Conservation (phyloP, 2,888 invertebrate genomes). For the Cinara cedri region DNA sequence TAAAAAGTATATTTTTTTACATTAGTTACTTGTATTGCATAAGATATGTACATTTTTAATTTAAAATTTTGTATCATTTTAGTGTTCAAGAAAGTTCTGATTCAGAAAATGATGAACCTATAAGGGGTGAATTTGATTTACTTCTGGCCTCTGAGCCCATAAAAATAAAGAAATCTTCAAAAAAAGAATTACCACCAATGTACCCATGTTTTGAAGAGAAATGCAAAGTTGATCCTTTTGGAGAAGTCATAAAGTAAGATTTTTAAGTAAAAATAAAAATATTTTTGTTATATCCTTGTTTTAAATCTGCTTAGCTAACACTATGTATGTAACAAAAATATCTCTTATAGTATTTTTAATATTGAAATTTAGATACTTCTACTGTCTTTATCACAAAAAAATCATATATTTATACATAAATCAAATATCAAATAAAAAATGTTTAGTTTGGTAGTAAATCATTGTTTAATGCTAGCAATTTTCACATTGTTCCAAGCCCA, state of each 20-base stretch:
- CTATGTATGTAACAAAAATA: too few relatives aligned
- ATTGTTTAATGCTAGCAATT: too few relatives aligned
- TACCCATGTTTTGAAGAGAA: conserved; percentile 93
- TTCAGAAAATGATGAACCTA: conserved; percentile 82
- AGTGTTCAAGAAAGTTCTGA: conserved; percentile 70
- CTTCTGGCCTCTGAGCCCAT: conserved; percentile 77
- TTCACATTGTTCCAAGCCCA: too few relatives aligned
- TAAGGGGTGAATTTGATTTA: conserved; percentile 84
- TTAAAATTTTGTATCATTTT: background rate
- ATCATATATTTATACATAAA: too few relatives aligned
- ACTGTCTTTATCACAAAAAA: too few relatives aligned
- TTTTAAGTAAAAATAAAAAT: too few relatives aligned
- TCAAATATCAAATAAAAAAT: too few relatives aligned
- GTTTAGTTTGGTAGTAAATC: too few relatives aligned
- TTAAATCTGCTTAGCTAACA: too few relatives aligned
- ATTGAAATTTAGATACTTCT: too few relatives aligned
- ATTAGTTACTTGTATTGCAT: background rate
- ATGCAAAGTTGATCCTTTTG: conserved; percentile 92
- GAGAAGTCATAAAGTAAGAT: conserved; percentile 85
- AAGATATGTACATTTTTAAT: background rate
- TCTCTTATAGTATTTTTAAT: too few relatives aligned
- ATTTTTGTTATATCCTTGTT: too few relatives aligned
- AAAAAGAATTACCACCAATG: conserved; percentile 74
- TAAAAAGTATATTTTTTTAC: conserved; percentile 45
- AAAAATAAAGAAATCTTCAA: conserved; percentile 61